phyloP scores from a whole-genome alignment of 1,140 invertebrate genomes.

The Drosophila grimshawi region DNA sequence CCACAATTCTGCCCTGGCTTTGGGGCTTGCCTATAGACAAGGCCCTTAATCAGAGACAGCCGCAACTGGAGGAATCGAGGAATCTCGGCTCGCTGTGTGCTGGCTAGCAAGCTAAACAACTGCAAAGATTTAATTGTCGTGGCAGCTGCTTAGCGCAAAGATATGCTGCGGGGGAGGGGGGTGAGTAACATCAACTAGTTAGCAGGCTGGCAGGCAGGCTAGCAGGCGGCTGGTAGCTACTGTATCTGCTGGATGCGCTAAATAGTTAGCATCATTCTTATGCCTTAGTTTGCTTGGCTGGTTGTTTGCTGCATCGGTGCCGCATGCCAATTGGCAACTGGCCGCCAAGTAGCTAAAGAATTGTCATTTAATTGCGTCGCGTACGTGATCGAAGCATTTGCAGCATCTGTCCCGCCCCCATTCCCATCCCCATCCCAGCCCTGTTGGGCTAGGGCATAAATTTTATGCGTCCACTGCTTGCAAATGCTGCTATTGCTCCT shows the following conservation, averaged over 20 bases:
- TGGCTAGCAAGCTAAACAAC: conserved; percentile 65
- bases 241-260: conserved; percentile 80
- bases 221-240: conserved; percentile 41
- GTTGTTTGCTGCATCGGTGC: conserved; percentile 8
- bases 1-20: conserved; percentile 11
- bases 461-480: conserved; percentile 73
- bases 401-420: conserved; percentile 32
- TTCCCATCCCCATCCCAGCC: conserved; percentile 7
- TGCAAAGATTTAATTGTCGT: conserved; percentile 81
- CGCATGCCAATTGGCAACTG: conserved; percentile 75
- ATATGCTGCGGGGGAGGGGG: conserved; percentile 1
- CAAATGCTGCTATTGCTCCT: conserved; percentile 49
- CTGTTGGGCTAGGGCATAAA: conserved; percentile 64
- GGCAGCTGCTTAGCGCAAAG: conserved; percentile 43
- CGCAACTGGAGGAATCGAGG: conserved; percentile 52
- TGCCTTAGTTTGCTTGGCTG: conserved; percentile 68
- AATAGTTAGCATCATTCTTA: conserved; percentile 83
- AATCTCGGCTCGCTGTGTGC: conserved; percentile 32
- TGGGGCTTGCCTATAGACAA: conserved; percentile 47
- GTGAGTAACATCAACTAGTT: neutral
- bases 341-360: conserved; percentile 76
- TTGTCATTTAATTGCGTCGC: conserved; percentile 83
- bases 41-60: conserved; percentile 78
- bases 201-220: conserved; percentile 1
- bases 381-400: conserved; percentile 82